A percentile compares a stretch with the other conserved stretches of the same genome.
These are phyloP conservation scores for Sylvilagus bachmani DNA, from an alignment of 2,113 vertebrate species.

Conservation along the genomic window DNA sequence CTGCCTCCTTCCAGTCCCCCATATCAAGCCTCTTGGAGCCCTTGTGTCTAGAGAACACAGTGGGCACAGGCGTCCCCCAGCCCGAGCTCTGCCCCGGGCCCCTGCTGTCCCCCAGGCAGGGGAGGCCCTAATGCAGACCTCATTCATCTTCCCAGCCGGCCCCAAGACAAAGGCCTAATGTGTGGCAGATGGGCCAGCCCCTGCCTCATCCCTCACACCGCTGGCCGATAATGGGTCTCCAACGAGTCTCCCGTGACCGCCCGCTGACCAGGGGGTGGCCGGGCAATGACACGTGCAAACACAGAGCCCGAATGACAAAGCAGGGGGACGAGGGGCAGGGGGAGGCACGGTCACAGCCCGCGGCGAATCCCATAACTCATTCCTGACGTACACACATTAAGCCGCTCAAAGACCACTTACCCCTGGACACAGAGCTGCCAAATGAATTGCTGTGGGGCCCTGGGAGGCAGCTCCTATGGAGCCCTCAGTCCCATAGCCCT, in stretches of 20 bases:
- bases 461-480: constrained; percentile 35
- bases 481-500: background rate
- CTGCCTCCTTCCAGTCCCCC: constrained; percentile 60
- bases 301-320: constrained; percentile 78
- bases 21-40: constrained; percentile 60
- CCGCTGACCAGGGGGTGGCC: constrained; percentile 78
- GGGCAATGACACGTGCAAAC: constrained; percentile 68
- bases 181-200: constrained; percentile 86
- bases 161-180: constrained; percentile 86
- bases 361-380: constrained; percentile 82
- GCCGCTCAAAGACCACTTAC: constrained; percentile 84
- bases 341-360: background rate
- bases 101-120: constrained; percentile 78
- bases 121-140: constrained; percentile 74
- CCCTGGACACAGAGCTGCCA: constrained; percentile 83
- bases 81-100: constrained; percentile 75
- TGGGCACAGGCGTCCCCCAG: constrained; percentile 67
- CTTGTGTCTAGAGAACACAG: constrained; percentile 21
- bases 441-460: constrained; percentile 81
- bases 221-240: constrained; percentile 84
- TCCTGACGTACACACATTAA: constrained; percentile 84
- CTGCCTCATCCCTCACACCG: constrained; percentile 84
- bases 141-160: constrained; percentile 85
- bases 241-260: constrained; percentile 82
- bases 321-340: background rate